Conservation (phyloP, 2,888 invertebrate genomes). For the Pristionchus mayeri region DNA sequence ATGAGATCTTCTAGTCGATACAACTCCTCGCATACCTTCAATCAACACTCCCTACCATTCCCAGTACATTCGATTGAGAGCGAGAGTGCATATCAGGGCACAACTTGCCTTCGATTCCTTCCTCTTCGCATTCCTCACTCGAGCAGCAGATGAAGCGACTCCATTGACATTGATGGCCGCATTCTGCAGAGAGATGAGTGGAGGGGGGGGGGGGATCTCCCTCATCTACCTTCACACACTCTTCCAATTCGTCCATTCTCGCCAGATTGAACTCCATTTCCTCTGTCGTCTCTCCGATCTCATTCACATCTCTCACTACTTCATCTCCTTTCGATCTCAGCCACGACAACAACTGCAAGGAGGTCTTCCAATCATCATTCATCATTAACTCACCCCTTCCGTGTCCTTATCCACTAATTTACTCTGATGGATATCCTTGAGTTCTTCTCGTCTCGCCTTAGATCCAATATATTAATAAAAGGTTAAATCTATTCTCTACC, state of each 20-base stretch:
- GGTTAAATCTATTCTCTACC: neutral
- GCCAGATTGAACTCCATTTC: conserved; percentile 19
- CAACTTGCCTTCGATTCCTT: conserved; percentile 4
- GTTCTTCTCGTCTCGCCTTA: conserved; percentile 89
- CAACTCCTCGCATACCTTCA: conserved; percentile 32
- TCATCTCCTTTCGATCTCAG: conserved; percentile 14
- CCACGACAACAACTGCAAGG: conserved; percentile 14
- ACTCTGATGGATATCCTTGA: conserved; percentile 96
- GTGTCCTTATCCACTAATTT: conserved; percentile 96
- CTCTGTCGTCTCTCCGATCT: conserved; percentile 12
- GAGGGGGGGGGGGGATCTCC: no score
- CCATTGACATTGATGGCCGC: conserved; percentile 36
- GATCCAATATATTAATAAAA: neutral
- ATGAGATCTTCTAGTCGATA: conserved; percentile 23
- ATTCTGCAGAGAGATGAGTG: neutral
- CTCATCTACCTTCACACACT: neutral
- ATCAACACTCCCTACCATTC: no score
- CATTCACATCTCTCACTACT: conserved; percentile 23
- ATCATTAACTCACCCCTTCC: conserved; percentile 78
- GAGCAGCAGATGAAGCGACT: neutral
- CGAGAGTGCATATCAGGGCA: no score
- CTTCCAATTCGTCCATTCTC: neutral
- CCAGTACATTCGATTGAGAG: neutral
- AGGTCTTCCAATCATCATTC: neutral
- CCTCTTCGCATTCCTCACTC: conserved; percentile 1